These are phyloP conservation scores for Protophormia terraenovae DNA, from an alignment of 2,888 invertebrate genomes.

Conservation along the genomic window DNA sequence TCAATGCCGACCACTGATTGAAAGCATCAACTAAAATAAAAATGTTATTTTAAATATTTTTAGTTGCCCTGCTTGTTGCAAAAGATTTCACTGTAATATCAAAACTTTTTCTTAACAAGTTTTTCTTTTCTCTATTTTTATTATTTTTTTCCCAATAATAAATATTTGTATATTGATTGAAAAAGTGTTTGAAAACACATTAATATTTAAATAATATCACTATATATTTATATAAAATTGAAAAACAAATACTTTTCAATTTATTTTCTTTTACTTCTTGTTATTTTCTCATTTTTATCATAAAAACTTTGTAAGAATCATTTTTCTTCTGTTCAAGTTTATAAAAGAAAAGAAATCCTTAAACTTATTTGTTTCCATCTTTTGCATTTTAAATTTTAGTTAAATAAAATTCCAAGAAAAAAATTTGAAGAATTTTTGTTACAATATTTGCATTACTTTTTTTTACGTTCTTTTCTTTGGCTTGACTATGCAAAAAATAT, in stretches of 20 bases:
- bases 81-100: neutral
- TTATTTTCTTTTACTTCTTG: neutral
- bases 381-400: neutral
- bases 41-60: too few species aligned
- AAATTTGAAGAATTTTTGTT: neutral
- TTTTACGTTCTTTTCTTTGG: too few species aligned
- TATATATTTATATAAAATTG: neutral
- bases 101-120: neutral
- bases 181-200: conserved; percentile 35
- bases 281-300: neutral
- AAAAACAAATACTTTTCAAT: conserved; percentile 22
- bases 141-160: neutral
- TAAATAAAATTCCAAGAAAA: neutral
- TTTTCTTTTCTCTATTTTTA: neutral
- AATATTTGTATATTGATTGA: neutral
- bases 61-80: too few species aligned
- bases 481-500: neutral
- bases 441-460: too few species aligned
- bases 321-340: neutral
- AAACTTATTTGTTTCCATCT: conserved; percentile 42
- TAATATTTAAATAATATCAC: conserved; percentile 17
- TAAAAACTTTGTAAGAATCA: neutral
- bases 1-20: too few species aligned
- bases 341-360: conserved; percentile 25
- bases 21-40: too few species aligned